Evolutionary conservation across 2,113 vertebrate species (phyloP).

Genomic region (Pomatorhinus ruficollis): DNA sequence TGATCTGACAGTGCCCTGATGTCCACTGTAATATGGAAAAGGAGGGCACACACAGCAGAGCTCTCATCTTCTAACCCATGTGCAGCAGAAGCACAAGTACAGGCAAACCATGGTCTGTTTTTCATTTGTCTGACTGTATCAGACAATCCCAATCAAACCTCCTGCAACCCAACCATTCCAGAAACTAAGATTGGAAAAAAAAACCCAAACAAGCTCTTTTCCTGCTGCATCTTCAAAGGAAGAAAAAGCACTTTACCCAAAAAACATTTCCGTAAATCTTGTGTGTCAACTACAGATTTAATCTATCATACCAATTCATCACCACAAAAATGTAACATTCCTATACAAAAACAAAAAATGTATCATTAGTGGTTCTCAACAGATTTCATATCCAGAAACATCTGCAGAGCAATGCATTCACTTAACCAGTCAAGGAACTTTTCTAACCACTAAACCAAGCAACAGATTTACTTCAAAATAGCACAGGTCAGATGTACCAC

Average conservation of each 20-base stretch:
- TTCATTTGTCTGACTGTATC: neutral
- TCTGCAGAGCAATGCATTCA: constrained; percentile 53
- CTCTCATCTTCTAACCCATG: neutral
- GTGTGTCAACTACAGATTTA: constrained; percentile 25
- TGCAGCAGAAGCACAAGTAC: neutral
- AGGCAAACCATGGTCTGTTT: neutral
- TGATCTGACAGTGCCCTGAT: neutral
- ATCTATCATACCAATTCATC: constrained; percentile 26
- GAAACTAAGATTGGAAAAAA: neutral
- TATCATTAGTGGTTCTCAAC: constrained; percentile 63
- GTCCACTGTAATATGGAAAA: fast-evolving
- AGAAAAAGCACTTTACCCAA: neutral
- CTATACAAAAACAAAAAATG: constrained; percentile 59
- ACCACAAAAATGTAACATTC: constrained; percentile 67
- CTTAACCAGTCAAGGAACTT: constrained; percentile 47
- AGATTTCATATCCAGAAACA: constrained; percentile 54
- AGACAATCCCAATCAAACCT: neutral
- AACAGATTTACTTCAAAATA: constrained; percentile 59
- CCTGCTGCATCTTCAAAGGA: constrained; percentile 30
- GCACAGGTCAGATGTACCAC: neutral
- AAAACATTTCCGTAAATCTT: neutral
- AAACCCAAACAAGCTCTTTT: neutral
- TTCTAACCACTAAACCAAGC: constrained; percentile 58
- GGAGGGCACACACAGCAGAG: neutral
- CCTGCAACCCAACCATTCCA: neutral